These are phyloP conservation scores for Mormyrus hasselquistii DNA, from an alignment of 2,797 vertebrate species.

Conservation along the genomic window DNA sequence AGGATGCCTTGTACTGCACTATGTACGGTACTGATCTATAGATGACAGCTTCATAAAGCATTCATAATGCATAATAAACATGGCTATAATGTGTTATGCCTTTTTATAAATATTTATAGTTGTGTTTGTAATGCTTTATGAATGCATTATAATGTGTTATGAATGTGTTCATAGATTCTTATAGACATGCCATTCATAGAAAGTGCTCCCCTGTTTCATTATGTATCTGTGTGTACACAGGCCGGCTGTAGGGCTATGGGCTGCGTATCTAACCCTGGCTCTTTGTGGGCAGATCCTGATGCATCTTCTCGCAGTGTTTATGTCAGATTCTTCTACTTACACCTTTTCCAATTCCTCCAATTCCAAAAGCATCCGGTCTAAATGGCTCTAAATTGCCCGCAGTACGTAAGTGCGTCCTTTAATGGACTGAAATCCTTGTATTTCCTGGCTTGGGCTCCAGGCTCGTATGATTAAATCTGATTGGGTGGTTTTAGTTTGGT, in stretches of 20 bases:
- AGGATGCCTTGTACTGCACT: background rate
- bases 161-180: background rate
- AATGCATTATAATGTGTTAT: background rate
- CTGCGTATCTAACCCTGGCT: background rate
- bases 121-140: background rate
- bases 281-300: background rate
- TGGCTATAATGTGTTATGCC: background rate
- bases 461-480: constrained; percentile 1
- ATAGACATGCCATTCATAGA: background rate
- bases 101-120: background rate
- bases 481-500: background rate
- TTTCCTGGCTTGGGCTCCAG: background rate
- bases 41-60: background rate
- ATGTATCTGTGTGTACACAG: background rate
- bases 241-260: background rate
- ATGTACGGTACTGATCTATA: background rate
- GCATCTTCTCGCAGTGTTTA: background rate
- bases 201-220: background rate
- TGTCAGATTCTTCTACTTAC: background rate
- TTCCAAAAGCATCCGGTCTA: background rate
- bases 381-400: background rate
- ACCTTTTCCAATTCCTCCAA: background rate
- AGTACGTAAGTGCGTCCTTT: background rate
- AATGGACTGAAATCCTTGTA: background rate
- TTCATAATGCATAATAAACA: background rate